Base-by-base conservation (phyloP, 2,888 invertebrate species). In the Nudaria mundana region DNA sequence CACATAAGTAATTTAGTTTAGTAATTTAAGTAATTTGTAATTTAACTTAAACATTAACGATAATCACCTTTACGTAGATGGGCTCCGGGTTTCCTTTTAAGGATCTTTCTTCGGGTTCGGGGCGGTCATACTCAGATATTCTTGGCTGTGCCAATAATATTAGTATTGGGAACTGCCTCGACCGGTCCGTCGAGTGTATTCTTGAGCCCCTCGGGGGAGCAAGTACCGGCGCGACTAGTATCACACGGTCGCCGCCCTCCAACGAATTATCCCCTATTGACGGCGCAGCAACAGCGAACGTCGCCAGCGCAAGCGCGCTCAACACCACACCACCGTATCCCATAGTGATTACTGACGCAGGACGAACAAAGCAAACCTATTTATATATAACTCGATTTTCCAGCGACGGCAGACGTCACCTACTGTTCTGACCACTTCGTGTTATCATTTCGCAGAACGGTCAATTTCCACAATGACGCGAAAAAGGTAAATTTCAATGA, bases 321-420 rank as follows among this genome's bases (percentile, higher is more conserved):
- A 77, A 73, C 57, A 71, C 73, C 44, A 76, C 74, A 65, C 78
- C 56, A 66, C 64, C 52, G 62, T 74, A 72, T 78, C 80, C 82
- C 86, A 85, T 84, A 62, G 66, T 79, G 76, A 64, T 77, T 44
- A 87, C 85, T 86, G 81, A 65, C 76, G 75, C 72, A 74, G 81
- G 81, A 78, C 62, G 52, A 66, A 63, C 60, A 61, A 62, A 56
- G 67, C 71, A 64, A 72, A 80, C 76, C 81, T 85, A 83, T 87
- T 77, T 88, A 88, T 87, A n/a, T n/a, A 87, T 63, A 56, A 59
- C 57, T 59, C 57, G 76, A 60, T 79, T 79, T 80, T 80, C 71
- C 68, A 71, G 71, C 64, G 63, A 59, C 71, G 67, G 46, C 34
- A 37, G 38, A 73, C 82, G 81, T 82, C 81, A 81, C 63, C 56